These are phyloP conservation scores for Cantharis rustica DNA, from an alignment of 2,888 invertebrate species.

Conservation along the genomic window DNA sequence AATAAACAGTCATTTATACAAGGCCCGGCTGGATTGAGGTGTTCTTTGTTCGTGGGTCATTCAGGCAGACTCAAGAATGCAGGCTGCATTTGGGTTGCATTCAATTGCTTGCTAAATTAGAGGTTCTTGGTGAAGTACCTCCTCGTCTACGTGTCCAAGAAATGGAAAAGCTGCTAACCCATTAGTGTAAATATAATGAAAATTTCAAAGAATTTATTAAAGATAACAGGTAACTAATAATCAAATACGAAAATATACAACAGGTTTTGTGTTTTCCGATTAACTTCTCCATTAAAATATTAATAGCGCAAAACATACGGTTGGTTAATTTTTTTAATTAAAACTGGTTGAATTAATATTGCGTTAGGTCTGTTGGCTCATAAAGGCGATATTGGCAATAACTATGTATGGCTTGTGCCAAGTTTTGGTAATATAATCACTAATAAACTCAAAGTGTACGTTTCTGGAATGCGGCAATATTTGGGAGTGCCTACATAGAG, in stretches of 20 bases:
- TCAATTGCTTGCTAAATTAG: constrained; percentile 30
- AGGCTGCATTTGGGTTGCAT: constrained; percentile 31
- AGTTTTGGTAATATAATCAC: constrained; percentile 20
- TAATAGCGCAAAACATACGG: neutral
- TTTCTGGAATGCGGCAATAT: constrained; percentile 28
- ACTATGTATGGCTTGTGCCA: neutral
- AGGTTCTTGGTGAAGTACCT: constrained; percentile 20
- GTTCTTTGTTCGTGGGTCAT: constrained; percentile 40
- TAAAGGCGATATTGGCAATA: neutral
- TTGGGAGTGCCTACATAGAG: constrained; percentile 30
- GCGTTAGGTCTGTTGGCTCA: neutral
- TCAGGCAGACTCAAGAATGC: constrained; percentile 40
- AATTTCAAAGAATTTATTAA: neutral
- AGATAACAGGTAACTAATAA: neutral
- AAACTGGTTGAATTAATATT: neutral
- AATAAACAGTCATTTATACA: constrained; percentile 38
- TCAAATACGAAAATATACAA: neutral
- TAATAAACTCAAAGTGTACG: constrained; percentile 22
- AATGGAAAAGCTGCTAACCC: neutral
- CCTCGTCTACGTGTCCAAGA: constrained; percentile 14
- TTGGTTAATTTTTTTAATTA: neutral
- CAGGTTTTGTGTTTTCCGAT: neutral
- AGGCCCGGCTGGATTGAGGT: constrained; percentile 33
- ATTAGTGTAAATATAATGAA: neutral
- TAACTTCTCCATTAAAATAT: neutral